A percentile compares a stretch with the other conserved stretches of the same genome.
Evolutionary conservation across 2,888 invertebrate genomes (phyloP).

Genomic region (Heliconius sara): DNA sequence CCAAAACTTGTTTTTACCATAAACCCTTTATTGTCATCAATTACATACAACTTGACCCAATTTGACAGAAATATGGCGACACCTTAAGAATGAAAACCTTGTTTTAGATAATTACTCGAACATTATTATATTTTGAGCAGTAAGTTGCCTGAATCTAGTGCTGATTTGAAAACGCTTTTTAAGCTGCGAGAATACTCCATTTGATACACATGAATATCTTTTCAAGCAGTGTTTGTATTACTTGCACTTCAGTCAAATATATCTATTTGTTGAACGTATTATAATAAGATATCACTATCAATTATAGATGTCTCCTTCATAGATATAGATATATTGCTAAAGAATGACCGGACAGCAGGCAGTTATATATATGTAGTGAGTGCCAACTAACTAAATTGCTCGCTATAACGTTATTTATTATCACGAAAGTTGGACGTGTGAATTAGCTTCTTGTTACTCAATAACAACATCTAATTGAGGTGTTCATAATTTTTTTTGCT

Average conservation of each 20-base stretch:
- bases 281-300: background rate
- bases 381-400: slow-evolving; percentile 53
- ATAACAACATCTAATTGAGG: slow-evolving; percentile 37
- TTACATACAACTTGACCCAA: slow-evolving; percentile 28
- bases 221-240: background rate
- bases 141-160: background rate
- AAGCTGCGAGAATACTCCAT: background rate
- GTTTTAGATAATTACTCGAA: slow-evolving; percentile 43
- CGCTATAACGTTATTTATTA: slow-evolving; percentile 48
- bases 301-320: background rate
- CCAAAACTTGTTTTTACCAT: slow-evolving; percentile 73
- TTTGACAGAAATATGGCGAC: background rate
- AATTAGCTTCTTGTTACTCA: slow-evolving; percentile 47
- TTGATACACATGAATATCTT: background rate
- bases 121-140: background rate
- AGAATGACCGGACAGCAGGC: slow-evolving; percentile 53
- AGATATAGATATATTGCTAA: slow-evolving; percentile 47
- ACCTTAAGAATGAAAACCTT: slow-evolving; percentile 47
- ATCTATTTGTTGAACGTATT: background rate
- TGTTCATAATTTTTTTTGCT: slow-evolving; percentile 33
- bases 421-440: slow-evolving; percentile 49
- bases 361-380: slow-evolving; percentile 53
- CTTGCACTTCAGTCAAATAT: background rate
- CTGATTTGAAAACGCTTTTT: background rate
- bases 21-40: slow-evolving; percentile 61